Conservation (phyloP, 64 coral and sea anemone species). For the Platygyra sinensis region DNA sequence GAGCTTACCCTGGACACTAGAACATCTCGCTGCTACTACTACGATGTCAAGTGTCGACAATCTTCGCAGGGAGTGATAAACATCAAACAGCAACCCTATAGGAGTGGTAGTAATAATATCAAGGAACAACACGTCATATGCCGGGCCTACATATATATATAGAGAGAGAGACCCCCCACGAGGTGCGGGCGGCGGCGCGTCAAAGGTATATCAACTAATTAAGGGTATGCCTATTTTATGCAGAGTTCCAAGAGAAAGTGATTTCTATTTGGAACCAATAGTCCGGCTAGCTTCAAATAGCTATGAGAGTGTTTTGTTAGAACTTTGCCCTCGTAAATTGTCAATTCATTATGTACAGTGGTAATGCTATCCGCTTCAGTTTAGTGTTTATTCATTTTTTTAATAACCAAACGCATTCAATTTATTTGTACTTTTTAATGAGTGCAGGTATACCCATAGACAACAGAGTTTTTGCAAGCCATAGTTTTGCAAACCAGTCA, state of each 20-base stretch:
- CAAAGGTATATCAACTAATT: not conserved
- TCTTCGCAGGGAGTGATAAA: slow-evolving; percentile 1
- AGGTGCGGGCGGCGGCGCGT: too few relatives aligned
- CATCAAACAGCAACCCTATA: slow-evolving; percentile 33
- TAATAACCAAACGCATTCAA: not conserved
- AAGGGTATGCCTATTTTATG: slow-evolving; percentile 17
- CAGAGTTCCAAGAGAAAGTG: slow-evolving; percentile 13
- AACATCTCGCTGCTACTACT: slow-evolving; percentile 58
- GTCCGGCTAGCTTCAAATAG: not conserved
- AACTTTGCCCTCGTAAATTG: not conserved
- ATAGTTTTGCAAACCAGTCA: too few relatives aligned
- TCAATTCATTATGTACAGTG: not conserved
- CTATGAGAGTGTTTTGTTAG: not conserved
- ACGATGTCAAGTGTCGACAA: slow-evolving; percentile 58
- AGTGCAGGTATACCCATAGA: too few relatives aligned
- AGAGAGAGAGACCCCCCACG: not conserved
- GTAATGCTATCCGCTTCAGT: not conserved
- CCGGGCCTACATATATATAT: not conserved
- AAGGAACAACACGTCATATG: not conserved
- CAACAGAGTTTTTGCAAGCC: too few relatives aligned
- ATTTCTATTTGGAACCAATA: not conserved
- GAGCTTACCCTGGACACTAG: slow-evolving; percentile 73
- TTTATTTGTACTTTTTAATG: not conserved
- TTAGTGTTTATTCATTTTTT: not conserved
- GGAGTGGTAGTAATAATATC: slow-evolving; percentile 8